Conservation (phyloP, 2,888 invertebrate genomes). For the Chloromyia formosa region DNA sequence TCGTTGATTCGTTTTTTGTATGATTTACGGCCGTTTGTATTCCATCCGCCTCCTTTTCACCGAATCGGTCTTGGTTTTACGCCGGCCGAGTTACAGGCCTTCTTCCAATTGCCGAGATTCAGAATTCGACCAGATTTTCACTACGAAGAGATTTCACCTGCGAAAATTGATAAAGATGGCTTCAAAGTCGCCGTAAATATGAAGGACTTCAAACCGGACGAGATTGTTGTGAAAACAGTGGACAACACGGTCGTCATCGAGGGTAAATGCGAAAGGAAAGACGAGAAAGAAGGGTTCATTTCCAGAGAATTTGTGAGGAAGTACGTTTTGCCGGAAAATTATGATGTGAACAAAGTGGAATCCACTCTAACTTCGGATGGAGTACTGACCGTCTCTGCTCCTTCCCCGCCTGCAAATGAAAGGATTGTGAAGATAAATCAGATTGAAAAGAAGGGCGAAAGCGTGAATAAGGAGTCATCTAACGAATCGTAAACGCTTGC, state of each 20-base stretch:
- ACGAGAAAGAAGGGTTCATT: conserved; percentile 73
- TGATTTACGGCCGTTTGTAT: conserved; percentile 22
- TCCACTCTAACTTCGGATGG: conserved; percentile 77
- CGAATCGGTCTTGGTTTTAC: conserved; percentile 23
- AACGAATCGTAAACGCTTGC: no score
- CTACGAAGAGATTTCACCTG: not conserved
- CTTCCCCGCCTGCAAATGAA: conserved; percentile 63
- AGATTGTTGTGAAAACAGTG: conserved; percentile 76
- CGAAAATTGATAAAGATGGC: conserved; percentile 66
- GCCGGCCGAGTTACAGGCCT: conserved; percentile 20
- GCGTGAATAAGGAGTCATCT: not conserved
- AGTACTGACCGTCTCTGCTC: conserved; percentile 72
- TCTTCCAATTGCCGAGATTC: conserved; percentile 19
- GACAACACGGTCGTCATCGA: conserved; percentile 74
- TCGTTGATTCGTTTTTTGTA: conserved; percentile 22
- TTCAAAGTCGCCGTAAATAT: conserved; percentile 75
- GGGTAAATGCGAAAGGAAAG: conserved; percentile 75
- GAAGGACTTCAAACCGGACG: conserved; percentile 75
- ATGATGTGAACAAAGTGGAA: conserved; percentile 73
- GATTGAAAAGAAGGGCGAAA: conserved; percentile 59
- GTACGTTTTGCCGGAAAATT: conserved; percentile 74
- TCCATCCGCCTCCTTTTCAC: conserved; percentile 2
- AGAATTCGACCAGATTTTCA: not conserved
- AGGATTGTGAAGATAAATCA: conserved; percentile 70
- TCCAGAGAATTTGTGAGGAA: conserved; percentile 76